Conservation (phyloP, 2,797 vertebrate genomes). For the Oreochromis mossambicus region DNA sequence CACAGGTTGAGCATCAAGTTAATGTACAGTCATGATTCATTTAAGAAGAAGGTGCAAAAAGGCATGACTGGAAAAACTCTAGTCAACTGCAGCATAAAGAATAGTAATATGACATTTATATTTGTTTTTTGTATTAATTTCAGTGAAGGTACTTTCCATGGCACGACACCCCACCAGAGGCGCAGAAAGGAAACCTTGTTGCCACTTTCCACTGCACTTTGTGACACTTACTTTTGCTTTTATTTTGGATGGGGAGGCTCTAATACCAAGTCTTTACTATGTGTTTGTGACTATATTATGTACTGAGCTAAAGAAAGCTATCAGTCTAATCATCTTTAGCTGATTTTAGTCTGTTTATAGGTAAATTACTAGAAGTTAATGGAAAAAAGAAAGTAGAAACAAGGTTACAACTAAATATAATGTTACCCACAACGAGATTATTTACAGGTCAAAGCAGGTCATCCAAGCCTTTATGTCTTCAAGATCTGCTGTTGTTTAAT, state of each 20-base stretch:
- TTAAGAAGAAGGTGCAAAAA: neutral
- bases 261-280: neutral
- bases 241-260: neutral
- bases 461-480: neutral
- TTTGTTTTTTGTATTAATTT: neutral
- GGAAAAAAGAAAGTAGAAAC: neutral
- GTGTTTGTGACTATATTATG: neutral
- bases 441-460: neutral
- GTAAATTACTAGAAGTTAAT: neutral
- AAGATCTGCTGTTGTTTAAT: neutral
- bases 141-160: neutral
- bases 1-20: neutral
- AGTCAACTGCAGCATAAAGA: neutral
- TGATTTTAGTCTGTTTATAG: neutral
- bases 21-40: neutral
- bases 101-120: neutral
- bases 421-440: neutral
- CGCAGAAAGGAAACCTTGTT: neutral
- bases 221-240: neutral
- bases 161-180: neutral
- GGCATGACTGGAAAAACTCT: rapidly evolving
- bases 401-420: neutral
- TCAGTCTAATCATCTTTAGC: neutral
- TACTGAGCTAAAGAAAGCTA: neutral
- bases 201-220: neutral